phyloP scores from a whole-genome alignment of 2,888 invertebrate species.

The Drosophila putrida region DNA sequence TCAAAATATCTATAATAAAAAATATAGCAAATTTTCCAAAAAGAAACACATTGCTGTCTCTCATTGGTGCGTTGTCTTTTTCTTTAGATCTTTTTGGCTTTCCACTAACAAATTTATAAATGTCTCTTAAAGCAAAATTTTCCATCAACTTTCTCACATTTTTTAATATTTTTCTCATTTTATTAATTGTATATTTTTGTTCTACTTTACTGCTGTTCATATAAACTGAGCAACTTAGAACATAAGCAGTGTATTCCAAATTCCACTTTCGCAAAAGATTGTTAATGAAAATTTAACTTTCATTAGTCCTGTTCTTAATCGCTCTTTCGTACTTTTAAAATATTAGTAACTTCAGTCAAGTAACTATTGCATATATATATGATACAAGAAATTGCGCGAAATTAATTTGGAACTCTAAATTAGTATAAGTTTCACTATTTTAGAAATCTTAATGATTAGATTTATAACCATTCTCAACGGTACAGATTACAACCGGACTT shows the following conservation, averaged over 20 bases:
- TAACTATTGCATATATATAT: no score
- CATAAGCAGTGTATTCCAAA: not conserved
- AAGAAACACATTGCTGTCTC: conserved; percentile 67
- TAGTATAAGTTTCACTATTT: not conserved
- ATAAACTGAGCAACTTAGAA: not conserved
- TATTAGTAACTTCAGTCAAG: no score
- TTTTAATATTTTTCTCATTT: conserved; percentile 2
- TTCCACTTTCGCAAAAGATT: not conserved
- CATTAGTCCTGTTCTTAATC: no score
- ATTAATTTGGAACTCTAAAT: not conserved
- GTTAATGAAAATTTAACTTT: no score
- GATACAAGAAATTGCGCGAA: not conserved
- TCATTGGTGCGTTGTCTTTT: conserved; percentile 82
- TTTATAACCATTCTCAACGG: not conserved
- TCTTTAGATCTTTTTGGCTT: conserved; percentile 51
- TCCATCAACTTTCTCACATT: conserved; percentile 19
- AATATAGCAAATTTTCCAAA: conserved; percentile 31
- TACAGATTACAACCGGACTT: no score
- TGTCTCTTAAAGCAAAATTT: conserved; percentile 32
- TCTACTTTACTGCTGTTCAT: not conserved
- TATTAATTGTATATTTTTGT: not conserved
- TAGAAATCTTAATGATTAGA: not conserved
- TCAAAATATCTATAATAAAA: conserved; percentile 17
- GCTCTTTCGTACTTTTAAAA: no score
- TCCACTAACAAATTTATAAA: conserved; percentile 34